phyloP scores from a whole-genome alignment of 2,797 vertebrate genomes.

The Semaprochilodus insignis region DNA sequence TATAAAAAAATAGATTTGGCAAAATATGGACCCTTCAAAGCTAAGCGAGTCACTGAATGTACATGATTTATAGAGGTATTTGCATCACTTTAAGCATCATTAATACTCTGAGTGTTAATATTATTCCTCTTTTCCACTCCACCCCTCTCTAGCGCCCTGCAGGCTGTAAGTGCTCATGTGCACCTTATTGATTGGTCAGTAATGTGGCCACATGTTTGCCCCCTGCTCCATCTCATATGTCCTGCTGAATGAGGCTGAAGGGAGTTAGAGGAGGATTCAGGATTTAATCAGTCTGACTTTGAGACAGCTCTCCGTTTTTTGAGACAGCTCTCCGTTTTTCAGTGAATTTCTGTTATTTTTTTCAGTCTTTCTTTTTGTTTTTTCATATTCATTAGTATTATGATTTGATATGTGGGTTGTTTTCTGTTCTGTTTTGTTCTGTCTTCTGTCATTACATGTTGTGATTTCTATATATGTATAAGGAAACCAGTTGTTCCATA shows the following conservation, averaged over 20 bases:
- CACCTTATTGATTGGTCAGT: conserved; percentile 22
- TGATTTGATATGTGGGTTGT: too few species aligned
- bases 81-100: not conserved
- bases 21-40: too few species aligned
- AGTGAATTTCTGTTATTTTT: not conserved
- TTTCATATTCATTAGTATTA: too few species aligned
- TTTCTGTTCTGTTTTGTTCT: too few species aligned
- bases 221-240: not conserved
- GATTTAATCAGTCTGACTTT: conserved; percentile 36
- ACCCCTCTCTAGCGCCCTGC: not conserved
- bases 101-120: not conserved
- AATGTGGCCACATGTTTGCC: conserved; percentile 25
- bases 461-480: too few species aligned
- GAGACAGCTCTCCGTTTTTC: not conserved
- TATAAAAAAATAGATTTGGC: too few species aligned
- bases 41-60: conserved; percentile 2
- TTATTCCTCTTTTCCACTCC: not conserved
- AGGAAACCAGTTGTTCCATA: too few species aligned
- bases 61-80: not conserved
- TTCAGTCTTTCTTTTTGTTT: not conserved
- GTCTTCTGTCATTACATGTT: too few species aligned
- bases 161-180: not conserved
- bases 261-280: not conserved
- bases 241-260: conserved; percentile 33
- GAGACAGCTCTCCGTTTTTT: not conserved